Conservation (phyloP, 1,140 invertebrate genomes). For the Panonychus citri region DNA sequence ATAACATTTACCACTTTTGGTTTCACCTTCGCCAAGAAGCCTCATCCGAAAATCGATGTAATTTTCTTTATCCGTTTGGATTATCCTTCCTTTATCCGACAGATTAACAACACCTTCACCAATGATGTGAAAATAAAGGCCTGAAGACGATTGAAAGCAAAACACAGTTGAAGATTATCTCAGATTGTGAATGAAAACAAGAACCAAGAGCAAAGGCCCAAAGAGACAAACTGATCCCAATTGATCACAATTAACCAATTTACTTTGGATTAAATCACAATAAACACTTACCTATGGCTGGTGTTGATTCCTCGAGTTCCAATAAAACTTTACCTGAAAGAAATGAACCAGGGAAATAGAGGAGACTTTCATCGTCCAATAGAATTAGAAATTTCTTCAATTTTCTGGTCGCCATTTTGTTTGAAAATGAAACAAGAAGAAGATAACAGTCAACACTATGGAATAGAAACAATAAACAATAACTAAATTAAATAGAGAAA, state of each 20-base stretch:
- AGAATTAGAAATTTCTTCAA: slow-evolving; percentile 74
- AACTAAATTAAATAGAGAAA: no score
- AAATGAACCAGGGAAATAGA: slow-evolving; percentile 75
- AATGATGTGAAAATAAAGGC: slow-evolving; percentile 74
- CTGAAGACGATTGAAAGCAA: slow-evolving; percentile 24
- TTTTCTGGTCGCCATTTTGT: slow-evolving; percentile 29
- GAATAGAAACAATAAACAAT: no score
- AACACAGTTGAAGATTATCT: neutral
- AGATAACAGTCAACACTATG: no score
- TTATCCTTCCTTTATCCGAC: slow-evolving; percentile 47
- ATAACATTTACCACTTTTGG: slow-evolving; percentile 6
- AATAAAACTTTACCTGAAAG: slow-evolving; percentile 69
- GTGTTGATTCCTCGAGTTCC: slow-evolving; percentile 73
- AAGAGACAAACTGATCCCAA: no score
- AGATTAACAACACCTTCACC: slow-evolving; percentile 71
- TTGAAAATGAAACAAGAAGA: no score
- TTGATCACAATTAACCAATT: no score
- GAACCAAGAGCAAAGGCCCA: no score
- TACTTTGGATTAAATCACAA: no score
- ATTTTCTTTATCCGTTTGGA: slow-evolving; percentile 61
- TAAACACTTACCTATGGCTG: slow-evolving; percentile 43
- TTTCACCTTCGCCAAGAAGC: slow-evolving; percentile 46
- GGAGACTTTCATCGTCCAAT: slow-evolving; percentile 71
- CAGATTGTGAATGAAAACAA: slow-evolving; percentile 17
- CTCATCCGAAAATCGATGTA: slow-evolving; percentile 87